phyloP scores from a whole-genome alignment of 2,888 invertebrate genomes.

The Oscheius sp. region DNA sequence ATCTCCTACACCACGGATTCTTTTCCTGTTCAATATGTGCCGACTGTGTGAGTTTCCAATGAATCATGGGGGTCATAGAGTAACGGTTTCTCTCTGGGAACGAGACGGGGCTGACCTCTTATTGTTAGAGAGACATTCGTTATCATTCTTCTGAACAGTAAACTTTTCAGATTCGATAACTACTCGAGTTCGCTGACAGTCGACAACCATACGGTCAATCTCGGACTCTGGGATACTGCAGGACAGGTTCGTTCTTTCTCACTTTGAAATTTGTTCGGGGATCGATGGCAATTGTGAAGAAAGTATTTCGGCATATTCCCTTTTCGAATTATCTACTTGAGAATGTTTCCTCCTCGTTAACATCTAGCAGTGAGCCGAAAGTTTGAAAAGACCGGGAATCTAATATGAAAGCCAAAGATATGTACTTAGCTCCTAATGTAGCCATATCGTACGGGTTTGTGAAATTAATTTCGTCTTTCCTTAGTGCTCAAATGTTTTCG shows the following conservation, averaged over 20 bases:
- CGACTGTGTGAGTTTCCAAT: conserved; percentile 77
- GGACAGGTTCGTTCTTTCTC: conserved; percentile 81
- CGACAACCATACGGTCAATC: conserved; percentile 93
- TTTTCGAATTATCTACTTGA: too few species aligned
- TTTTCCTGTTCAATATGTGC: conserved; percentile 79
- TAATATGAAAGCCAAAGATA: too few species aligned
- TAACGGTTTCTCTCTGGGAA: too few species aligned
- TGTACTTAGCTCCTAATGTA: too few species aligned
- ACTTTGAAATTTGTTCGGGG: neutral
- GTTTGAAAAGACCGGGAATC: too few species aligned
- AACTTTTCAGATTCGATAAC: conserved; percentile 87
- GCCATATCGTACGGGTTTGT: too few species aligned
- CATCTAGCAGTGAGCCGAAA: too few species aligned
- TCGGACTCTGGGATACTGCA: conserved; percentile 98
- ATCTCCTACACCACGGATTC: conserved; percentile 79
- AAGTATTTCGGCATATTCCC: too few species aligned
- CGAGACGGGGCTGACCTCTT: neutral
- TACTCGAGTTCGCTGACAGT: conserved; percentile 99
- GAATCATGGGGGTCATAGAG: neutral
- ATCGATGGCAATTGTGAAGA: too few species aligned
- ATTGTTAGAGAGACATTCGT: neutral
- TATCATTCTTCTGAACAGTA: neutral
- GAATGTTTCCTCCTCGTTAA: too few species aligned
- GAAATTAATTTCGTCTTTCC: neutral
- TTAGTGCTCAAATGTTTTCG: neutral